phyloP scores from a whole-genome alignment of 2,888 invertebrate genomes.

The Trachelus stipa region DNA sequence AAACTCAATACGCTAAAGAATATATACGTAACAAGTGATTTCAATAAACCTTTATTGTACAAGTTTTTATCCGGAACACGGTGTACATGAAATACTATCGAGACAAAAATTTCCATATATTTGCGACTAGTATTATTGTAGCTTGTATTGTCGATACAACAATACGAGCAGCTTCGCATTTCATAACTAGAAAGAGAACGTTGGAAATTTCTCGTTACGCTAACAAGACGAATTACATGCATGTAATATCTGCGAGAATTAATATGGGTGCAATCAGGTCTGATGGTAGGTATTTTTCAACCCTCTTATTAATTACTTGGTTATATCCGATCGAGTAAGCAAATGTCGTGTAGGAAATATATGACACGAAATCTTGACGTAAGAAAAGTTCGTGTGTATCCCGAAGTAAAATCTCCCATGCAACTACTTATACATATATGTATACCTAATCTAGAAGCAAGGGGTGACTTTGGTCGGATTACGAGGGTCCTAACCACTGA shows the following conservation, averaged over 20 bases:
- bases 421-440: background rate
- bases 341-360: background rate
- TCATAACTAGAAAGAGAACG: background rate
- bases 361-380: background rate
- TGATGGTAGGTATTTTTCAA: background rate
- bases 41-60: background rate
- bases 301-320: slow-evolving; percentile 10
- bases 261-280: background rate
- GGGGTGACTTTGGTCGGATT: slow-evolving; percentile 2
- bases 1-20: background rate
- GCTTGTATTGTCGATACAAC: background rate
- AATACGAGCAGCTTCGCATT: background rate
- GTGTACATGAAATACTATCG: background rate
- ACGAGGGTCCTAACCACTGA: slow-evolving; percentile 8
- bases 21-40: background rate
- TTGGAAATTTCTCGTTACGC: background rate
- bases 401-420: background rate
- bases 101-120: background rate
- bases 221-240: background rate
- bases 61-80: background rate
- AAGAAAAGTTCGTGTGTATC: background rate
- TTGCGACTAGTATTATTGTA: background rate
- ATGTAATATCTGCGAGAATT: background rate
- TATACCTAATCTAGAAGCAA: background rate
- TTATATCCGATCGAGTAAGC: slow-evolving; percentile 1